Conservation (phyloP, 2,888 invertebrate genomes). For the Monochamus alternatus region DNA sequence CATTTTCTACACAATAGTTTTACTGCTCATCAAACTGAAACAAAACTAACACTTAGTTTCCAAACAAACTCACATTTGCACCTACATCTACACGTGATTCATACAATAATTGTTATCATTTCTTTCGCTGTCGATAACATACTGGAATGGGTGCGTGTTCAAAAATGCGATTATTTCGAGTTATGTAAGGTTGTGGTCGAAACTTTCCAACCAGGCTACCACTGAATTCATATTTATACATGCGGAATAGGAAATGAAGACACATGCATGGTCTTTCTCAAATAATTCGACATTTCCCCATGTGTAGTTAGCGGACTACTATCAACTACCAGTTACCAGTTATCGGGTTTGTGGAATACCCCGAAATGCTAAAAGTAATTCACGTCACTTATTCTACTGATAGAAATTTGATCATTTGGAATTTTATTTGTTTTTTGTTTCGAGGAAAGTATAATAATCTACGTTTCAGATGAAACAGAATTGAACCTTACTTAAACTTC, state of each 20-base stretch:
- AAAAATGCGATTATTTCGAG: not conserved
- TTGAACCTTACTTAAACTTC: too few species aligned
- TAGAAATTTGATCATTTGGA: too few species aligned
- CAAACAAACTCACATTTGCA: not conserved
- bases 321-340: too few species aligned
- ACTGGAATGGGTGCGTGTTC: not conserved
- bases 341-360: too few species aligned
- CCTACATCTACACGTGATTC: not conserved
- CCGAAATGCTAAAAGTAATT: too few species aligned
- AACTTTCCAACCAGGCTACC: not conserved
- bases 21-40: slow-evolving; percentile 7
- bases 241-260: not conserved
- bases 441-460: too few species aligned
- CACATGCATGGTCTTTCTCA: too few species aligned
- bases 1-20: slow-evolving; percentile 44
- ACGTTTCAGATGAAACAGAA: too few species aligned
- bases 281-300: too few species aligned
- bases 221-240: not conserved
- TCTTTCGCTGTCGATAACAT: not conserved
- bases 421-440: too few species aligned
- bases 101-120: slow-evolving; percentile 8
- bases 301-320: too few species aligned
- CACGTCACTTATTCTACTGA: too few species aligned
- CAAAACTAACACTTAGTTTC: not conserved
- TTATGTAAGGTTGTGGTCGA: slow-evolving; percentile 5